Evolutionary conservation across 2,113 vertebrate species (phyloP), one percentile per base, ranked within the genome.

Genomic region (Oreochromis spilurus): DNA sequence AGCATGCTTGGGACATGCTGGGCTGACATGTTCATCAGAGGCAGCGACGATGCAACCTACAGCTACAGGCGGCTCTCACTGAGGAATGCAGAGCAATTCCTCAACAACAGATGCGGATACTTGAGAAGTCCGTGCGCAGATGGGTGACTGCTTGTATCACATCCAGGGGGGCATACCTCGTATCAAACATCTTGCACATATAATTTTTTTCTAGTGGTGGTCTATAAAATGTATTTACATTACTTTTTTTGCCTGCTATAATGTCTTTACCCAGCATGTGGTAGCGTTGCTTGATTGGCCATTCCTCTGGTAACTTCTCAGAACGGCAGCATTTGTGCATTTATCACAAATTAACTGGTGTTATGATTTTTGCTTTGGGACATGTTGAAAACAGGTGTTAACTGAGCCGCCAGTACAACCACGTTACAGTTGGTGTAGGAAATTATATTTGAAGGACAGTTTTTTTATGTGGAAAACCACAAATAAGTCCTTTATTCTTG

Each of bases 371-470:
- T 77, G 24, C 70, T 77, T 48, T 19, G 70, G 70, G 70, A 75
- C 70, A 48, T 48, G 43, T 77, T 50, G 40, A 50, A 75, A 77
- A 31, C 70, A 77, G 43, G 43, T 31, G 24, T 19, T 26, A 14
- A n/a, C 54, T 31, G 9, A 62, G 55, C n/a, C 10, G 0, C 19
- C 31, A 54, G 4, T 43, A 45, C 13, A 26, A n/a, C 12, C 19
- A 21, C 2, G 0, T 14, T 29, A 11, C 9, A 83, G 9, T 1
- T 17, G 34, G n/a, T 53, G 60, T 0, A n/a, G 3, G 8, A 45
- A 58, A 72, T 72, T 26, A 24, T 24, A 16, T 36, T 0, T 55
- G 31, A 81, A 81, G 17, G 24, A 17, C 3, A 13, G 1, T 13
- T 67, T 55, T 54, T 16, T 38, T 78, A 65, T n/a, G 40, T 17